These are phyloP conservation scores for Mythimna lalbum DNA, from an alignment of 2,888 invertebrate genomes.

Conservation along the genomic window DNA sequence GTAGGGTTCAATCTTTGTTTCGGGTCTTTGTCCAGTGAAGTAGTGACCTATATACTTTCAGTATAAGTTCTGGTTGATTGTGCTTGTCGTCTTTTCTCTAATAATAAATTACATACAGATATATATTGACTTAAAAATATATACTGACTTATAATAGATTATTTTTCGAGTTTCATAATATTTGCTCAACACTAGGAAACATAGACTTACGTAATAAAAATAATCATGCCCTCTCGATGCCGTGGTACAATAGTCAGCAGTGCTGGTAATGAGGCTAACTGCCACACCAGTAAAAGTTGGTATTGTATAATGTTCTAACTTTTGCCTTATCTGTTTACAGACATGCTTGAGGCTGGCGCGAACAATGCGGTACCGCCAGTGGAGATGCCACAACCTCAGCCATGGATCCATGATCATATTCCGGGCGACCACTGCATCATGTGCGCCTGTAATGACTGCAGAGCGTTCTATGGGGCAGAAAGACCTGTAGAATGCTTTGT, in stretches of 20 bases:
- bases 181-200: not conserved
- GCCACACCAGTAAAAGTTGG: too few relatives aligned
- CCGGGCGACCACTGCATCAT: not conserved
- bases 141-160: too few relatives aligned
- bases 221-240: too few relatives aligned
- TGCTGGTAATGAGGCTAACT: too few relatives aligned
- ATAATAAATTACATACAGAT: not conserved
- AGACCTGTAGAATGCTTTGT: rapidly evolving
- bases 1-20: not conserved
- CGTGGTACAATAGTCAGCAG: too few relatives aligned
- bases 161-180: not conserved
- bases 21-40: not conserved
- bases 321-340: constrained; percentile 7
- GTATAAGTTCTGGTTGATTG: too few relatives aligned
- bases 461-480: not conserved
- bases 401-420: not conserved
- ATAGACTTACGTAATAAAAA: not conserved
- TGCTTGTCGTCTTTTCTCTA: too few relatives aligned
- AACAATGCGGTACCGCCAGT: too few relatives aligned
- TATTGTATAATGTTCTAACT: not conserved
- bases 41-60: not conserved
- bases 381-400: rapidly evolving
- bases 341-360: not conserved
- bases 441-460: not conserved
- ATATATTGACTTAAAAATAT: not conserved